Conservation (phyloP, 1,140 invertebrate genomes). For the Achatina immaculata region DNA sequence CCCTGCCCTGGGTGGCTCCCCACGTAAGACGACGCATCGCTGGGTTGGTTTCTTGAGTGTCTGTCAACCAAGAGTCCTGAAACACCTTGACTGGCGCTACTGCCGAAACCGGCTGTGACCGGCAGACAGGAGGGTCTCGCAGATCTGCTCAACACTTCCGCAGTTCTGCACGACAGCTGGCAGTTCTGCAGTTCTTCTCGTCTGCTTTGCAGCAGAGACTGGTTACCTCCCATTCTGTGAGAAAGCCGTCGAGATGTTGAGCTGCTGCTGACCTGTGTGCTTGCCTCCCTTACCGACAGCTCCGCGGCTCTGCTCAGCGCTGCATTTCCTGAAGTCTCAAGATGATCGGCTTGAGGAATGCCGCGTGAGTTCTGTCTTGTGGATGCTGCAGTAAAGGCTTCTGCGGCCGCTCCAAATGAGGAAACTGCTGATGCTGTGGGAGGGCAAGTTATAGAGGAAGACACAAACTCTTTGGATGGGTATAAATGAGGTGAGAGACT, state of each 20-base stretch:
- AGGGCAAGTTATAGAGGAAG: neutral
- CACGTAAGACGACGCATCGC: conserved; percentile 4
- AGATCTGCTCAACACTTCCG: neutral
- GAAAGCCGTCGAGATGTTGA: conserved; percentile 16
- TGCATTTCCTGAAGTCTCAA: neutral
- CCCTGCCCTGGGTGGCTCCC: neutral
- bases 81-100: conserved; percentile 5
- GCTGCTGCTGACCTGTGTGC: conserved; percentile 24
- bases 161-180: neutral
- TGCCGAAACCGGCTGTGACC: neutral
- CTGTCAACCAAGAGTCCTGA: neutral
- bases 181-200: conserved; percentile 27
- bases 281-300: conserved; percentile 3
- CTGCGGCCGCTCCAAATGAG: conserved; percentile 1
- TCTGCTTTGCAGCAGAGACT: conserved; percentile 11
- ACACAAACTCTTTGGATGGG: neutral
- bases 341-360: neutral
- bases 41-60: neutral
- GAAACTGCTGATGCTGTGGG: neutral
- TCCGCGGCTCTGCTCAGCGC: neutral
- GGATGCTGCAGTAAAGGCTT: neutral
- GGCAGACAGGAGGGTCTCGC: conserved; percentile 6
- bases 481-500: neutral
- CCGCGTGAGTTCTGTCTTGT: neutral
- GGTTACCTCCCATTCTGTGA: conserved; percentile 35